Conservation (phyloP, 23 tunicate species). For the Halocynthia aurantium region DNA sequence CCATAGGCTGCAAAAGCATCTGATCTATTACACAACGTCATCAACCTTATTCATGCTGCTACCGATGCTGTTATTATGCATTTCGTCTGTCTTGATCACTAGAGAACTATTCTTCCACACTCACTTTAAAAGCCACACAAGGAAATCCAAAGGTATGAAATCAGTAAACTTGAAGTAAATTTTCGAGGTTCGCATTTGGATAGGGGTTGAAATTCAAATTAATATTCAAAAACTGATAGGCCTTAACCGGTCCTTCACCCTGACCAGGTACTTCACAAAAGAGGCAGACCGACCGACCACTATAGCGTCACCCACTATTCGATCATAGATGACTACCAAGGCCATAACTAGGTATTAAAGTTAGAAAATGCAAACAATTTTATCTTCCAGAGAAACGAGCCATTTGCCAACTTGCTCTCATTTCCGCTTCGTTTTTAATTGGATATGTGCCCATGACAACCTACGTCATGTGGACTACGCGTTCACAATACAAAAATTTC, state of each 20-base stretch:
- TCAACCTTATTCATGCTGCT: conserved; percentile 23
- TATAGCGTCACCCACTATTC: background rate
- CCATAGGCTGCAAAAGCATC: conserved; percentile 22
- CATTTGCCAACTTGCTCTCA: conserved; percentile 43
- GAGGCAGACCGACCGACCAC: background rate
- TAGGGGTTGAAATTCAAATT: too few species aligned
- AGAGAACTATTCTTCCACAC: conserved; percentile 19
- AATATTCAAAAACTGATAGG: too few species aligned
- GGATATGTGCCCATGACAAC: conserved; percentile 61
- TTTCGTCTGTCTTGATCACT: conserved; percentile 16
- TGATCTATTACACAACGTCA: conserved; percentile 35
- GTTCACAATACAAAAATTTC: conserved; percentile 20
- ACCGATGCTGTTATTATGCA: conserved; percentile 20
- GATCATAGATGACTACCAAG: background rate
- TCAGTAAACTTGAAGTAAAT: background rate
- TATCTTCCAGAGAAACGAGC: conserved; percentile 34
- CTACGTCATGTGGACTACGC: conserved; percentile 73
- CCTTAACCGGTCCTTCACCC: too few species aligned
- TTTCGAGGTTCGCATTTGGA: too few species aligned
- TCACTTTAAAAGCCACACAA: conserved; percentile 8
- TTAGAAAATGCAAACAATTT: too few species aligned
- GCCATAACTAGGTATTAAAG: too few species aligned
- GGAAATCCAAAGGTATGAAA: conserved; percentile 31
- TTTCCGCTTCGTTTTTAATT: conserved; percentile 42
- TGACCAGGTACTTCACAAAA: too few species aligned